Base-by-base conservation (phyloP, 2,113 vertebrate genomes). In the Cryptoleucopteryx plumbea region DNA sequence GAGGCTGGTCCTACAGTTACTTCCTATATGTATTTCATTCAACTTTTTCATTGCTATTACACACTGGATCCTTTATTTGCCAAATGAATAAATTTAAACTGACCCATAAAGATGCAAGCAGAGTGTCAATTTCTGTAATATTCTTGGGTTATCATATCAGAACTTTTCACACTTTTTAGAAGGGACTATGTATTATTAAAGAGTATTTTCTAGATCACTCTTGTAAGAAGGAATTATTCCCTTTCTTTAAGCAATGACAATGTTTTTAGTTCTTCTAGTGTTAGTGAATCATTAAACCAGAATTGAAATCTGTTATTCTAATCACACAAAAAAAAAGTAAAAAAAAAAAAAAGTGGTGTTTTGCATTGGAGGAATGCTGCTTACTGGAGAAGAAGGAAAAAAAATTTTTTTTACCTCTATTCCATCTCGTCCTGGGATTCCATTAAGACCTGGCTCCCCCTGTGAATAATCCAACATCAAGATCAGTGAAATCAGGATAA, bases 381-480 rank as follows among this genome's bases (percentile, higher is more conserved):
- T 84, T 4, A 38, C 9, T 75, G 36, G 23, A 87, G 27, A 89
- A 74, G 45, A 56, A 50, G 31, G 22, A 18, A 32, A 5, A 55
- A 7, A 7, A 3, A 19, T 1, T 11, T n/a, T 40, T 86, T 38
- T 98, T 98, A 99, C 99, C 99, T 99, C 98, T 91, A 83, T 50
- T 47, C 99, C 99, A 18, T 99, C 98, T 97, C 59, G 98, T 79
- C 99, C 99, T 48, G 98, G 98, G 93, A 98, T 97, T 97, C 99
- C 99, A 96, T 98, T 98, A 59, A 98, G 94, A 89, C 99, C 99
- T 91, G 97, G 81, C 50, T 99, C 99, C 45, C 99, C 99, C 99
- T 99, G 29, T 81, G 53, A 97, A 89, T 58, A 78, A 95, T 85
- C 22, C 66, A 95, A 68, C 29, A 73, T 75, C 27, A 82, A 48